Conservation (phyloP, 2,113 vertebrate species). For the Passer montanus region DNA sequence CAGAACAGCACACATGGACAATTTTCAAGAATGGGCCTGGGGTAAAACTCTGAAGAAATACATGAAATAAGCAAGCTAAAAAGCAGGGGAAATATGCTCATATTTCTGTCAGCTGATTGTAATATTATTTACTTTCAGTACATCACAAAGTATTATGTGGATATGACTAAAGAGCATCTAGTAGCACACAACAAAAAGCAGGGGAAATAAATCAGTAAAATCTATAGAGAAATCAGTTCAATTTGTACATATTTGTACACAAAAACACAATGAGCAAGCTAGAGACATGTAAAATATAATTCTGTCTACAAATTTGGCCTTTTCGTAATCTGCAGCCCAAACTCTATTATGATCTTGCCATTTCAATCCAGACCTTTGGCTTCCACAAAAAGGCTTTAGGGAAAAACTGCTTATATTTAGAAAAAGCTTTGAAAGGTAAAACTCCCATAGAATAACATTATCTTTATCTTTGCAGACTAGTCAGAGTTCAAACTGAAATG, state of each 20-base stretch:
- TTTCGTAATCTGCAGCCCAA: constrained; percentile 43
- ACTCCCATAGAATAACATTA: neutral
- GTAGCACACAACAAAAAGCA: neutral
- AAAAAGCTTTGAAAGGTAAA: constrained; percentile 23
- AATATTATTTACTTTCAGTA: neutral
- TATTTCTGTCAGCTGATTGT: neutral
- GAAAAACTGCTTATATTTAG: constrained; percentile 36
- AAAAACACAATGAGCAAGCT: constrained; percentile 2
- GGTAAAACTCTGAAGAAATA: neutral
- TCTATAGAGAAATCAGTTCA: neutral
- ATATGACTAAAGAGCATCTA: neutral
- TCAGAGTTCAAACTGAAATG: constrained; percentile 14
- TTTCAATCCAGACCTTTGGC: constrained; percentile 45
- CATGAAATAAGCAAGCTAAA: neutral
- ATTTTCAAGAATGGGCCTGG: neutral
- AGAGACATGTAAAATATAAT: constrained; percentile 11
- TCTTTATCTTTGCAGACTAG: constrained; percentile 8
- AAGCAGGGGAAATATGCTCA: neutral
- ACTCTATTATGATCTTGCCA: constrained; percentile 56
- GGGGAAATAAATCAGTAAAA: neutral
- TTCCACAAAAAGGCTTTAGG: constrained; percentile 26
- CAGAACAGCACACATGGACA: neutral
- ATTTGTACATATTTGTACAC: neutral
- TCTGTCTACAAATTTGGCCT: constrained; percentile 28
- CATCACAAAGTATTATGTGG: neutral